Evolutionary conservation across 2,888 invertebrate species (phyloP).

Genomic region (Macaria notata): DNA sequence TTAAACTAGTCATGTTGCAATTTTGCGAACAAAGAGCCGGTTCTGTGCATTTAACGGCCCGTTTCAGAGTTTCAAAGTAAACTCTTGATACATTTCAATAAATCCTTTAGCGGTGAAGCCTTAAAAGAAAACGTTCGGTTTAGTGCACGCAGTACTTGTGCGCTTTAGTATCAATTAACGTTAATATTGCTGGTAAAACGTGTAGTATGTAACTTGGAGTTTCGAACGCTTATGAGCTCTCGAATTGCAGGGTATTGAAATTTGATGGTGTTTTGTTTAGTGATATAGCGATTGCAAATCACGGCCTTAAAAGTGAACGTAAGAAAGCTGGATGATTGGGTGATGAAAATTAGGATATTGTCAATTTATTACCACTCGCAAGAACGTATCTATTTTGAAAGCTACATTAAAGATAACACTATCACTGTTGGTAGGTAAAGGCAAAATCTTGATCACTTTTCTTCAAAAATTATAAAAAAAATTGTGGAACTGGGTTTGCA

Average conservation of each 20-base stretch:
- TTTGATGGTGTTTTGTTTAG: no score
- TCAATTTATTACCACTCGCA: no score
- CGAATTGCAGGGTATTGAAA: background rate
- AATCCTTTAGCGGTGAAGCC: constrained; percentile 40
- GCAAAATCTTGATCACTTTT: no score
- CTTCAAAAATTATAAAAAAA: no score
- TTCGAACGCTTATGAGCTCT: constrained; percentile 1
- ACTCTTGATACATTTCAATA: constrained; percentile 49
- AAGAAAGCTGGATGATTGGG: no score
- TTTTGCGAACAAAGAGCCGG: constrained; percentile 44
- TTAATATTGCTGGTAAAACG: constrained; percentile 5
- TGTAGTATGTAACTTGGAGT: background rate
- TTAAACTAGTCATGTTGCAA: constrained; percentile 38
- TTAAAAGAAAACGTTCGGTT: constrained; percentile 38
- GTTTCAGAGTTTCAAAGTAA: constrained; percentile 49
- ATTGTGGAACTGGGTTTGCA: no score
- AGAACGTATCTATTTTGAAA: no score
- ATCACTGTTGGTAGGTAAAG: no score
- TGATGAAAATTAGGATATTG: no score
- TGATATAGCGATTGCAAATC: no score
- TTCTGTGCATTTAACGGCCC: constrained; percentile 43
- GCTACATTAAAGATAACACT: no score
- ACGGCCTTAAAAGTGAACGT: no score
- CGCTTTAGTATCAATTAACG: constrained; percentile 13
- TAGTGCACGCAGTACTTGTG: constrained; percentile 34